Evolutionary conservation across 1,140 invertebrate species (phyloP).

Genomic region (Drosophila lini): DNA sequence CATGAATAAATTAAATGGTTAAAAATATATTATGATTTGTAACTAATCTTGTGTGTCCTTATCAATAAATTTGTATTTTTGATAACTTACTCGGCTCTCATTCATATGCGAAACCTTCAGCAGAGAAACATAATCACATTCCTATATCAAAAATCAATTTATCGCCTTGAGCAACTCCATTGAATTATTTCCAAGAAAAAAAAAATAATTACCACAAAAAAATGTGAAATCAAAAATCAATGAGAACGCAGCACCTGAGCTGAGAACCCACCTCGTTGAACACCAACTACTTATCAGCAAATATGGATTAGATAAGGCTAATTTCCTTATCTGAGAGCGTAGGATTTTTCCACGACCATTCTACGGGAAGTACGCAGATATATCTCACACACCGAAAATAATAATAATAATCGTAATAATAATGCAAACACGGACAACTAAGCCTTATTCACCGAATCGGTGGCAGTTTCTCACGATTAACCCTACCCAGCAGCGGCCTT

Average conservation of each 20-base stretch:
- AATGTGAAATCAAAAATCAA: not conserved
- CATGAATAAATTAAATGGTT: conserved; percentile 10
- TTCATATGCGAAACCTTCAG: not conserved
- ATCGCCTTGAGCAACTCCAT: not conserved
- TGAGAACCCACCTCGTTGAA: not conserved
- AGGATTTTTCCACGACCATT: conserved; percentile 19
- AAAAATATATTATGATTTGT: not conserved
- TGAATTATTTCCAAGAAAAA: not conserved
- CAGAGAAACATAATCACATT: not conserved
- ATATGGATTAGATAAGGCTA: conserved; percentile 18
- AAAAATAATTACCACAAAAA: not conserved
- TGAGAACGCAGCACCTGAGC: conserved; percentile 2
- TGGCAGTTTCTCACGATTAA: conserved; percentile 16
- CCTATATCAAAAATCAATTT: not conserved
- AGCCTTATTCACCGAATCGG: not conserved
- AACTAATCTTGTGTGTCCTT: conserved; percentile 1
- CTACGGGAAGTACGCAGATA: conserved; percentile 14
- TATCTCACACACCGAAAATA: not conserved
- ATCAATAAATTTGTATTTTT: conserved; percentile 7
- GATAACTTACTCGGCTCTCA: not conserved
- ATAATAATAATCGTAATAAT: not conserved
- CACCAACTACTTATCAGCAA: conserved; percentile 20
- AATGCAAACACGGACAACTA: conserved; percentile 4
- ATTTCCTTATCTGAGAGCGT: conserved; percentile 22
- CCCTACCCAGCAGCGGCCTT: not conserved